Conservation (phyloP, 1,140 invertebrate genomes). For the Drosophila setifemur region DNA sequence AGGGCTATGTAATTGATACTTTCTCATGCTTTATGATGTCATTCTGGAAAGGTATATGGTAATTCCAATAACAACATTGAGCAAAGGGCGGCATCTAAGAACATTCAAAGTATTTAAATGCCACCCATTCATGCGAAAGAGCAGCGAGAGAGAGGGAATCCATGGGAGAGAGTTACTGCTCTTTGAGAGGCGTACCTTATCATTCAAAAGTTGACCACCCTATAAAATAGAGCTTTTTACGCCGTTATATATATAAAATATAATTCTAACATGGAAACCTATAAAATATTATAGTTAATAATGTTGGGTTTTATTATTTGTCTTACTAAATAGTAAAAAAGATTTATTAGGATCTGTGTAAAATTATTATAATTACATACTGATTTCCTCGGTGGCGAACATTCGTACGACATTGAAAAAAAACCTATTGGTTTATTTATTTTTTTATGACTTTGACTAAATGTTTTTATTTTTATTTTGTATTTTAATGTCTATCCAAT, state of each 20-base stretch:
- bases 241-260: not conserved
- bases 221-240: conserved; percentile 22
- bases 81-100: conserved; percentile 26
- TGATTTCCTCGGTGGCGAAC: no score
- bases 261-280: no score
- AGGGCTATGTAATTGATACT: conserved; percentile 48
- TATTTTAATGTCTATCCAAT: no score
- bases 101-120: conserved; percentile 24
- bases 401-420: no score
- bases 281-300: no score
- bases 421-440: no score
- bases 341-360: no score
- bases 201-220: conserved; percentile 16
- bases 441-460: no score
- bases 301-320: no score
- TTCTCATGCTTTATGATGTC: conserved; percentile 75
- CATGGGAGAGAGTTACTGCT: not conserved
- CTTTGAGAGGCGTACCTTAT: conserved; percentile 27
- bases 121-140: conserved; percentile 34
- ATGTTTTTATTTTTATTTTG: not conserved
- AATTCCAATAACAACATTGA: conserved; percentile 26
- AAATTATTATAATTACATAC: no score
- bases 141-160: not conserved
- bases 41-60: conserved; percentile 35
- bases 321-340: no score